Evolutionary conservation across 2,888 invertebrate genomes (phyloP), one percentile per base, ranked within the genome.

Genomic region (Trachelus stipa): DNA sequence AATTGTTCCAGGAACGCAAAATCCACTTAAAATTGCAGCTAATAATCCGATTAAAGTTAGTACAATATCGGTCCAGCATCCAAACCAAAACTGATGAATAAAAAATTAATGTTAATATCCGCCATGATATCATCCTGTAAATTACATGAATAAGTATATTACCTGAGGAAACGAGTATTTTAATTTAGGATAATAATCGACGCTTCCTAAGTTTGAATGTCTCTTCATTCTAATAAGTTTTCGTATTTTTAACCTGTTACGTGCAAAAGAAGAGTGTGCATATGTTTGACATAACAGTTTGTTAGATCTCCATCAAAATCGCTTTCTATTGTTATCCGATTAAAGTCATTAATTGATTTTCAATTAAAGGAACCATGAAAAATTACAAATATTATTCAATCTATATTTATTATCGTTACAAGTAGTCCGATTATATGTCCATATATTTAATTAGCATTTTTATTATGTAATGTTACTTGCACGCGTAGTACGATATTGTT

Each of bases 1-100:
- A 0, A 81, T 79, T 34, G 79, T 79, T 33, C 78, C 79, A 9
- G 81, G 81, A 31, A 77, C 74, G 31, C 81, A 81, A 37, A 81
- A 77, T 34, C 79, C 79, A 37, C 77, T 76, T 34, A 78, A 75
- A 68, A 79, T 68, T n/a, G 79, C 76, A 31, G 76, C 76, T 37
- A 78, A 34, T 34, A 75, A 68, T 40, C 79, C 79, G 68, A 76
- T n/a, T 31, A 81, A 35, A 35, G 78, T 81, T 12, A 79, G 12
- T 73, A 73, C 73, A 31, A 75, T 75, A 56, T 81, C 81, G 34
- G 37, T 31, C 77, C 79, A 81, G 35, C 77, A 76, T 34, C 76
- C 79, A 69, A 79, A 75, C 69, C 77, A 79, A 31, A 81, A 78
- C 81, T 81, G 34, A 23, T n/a, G 15, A 35, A 35, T 31, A 11